Percentiles rank a stretch among this genome's conserved stretches.
Conservation (phyloP, 2,888 invertebrate species). For the Xanthorhoe spadicearia region DNA sequence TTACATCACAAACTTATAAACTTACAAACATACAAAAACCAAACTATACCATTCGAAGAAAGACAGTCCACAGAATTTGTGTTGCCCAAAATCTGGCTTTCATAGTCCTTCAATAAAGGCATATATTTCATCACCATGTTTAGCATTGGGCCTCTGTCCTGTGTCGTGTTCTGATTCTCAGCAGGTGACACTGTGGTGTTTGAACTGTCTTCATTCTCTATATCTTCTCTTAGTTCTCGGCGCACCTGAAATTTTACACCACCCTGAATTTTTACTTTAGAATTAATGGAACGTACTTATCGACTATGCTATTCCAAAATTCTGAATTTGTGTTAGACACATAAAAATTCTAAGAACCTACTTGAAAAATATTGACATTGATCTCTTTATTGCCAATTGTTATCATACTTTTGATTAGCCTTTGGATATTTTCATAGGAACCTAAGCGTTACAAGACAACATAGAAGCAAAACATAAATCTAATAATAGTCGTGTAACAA, state of each 20-base stretch:
- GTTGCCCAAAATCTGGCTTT: slow-evolving; percentile 50
- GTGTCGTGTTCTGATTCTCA: slow-evolving; percentile 40
- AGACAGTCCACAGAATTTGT: slow-evolving; percentile 18
- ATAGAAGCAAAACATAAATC: too few relatives aligned
- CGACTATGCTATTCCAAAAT: too few relatives aligned
- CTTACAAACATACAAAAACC: slow-evolving; percentile 9
- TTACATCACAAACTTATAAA: slow-evolving; percentile 3
- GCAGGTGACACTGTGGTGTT: slow-evolving; percentile 20
- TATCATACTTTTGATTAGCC: too few relatives aligned
- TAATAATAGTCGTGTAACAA: background rate
- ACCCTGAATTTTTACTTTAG: too few relatives aligned
- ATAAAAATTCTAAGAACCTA: too few relatives aligned
- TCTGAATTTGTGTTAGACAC: too few relatives aligned
- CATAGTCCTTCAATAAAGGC: slow-evolving; percentile 68
- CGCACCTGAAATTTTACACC: slow-evolving; percentile 22
- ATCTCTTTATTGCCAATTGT: too few relatives aligned
- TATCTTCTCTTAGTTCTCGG: slow-evolving; percentile 41
- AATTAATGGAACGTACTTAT: too few relatives aligned
- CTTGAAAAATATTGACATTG: too few relatives aligned
- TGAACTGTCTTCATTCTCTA: background rate
- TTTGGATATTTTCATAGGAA: too few relatives aligned
- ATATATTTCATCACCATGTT: slow-evolving; percentile 68
- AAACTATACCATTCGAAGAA: slow-evolving; percentile 19
- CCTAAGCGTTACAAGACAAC: too few relatives aligned
- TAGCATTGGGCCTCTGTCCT: slow-evolving; percentile 59